phyloP scores from a whole-genome alignment of 2,888 invertebrate genomes.

The Hypercompe scribonia region DNA sequence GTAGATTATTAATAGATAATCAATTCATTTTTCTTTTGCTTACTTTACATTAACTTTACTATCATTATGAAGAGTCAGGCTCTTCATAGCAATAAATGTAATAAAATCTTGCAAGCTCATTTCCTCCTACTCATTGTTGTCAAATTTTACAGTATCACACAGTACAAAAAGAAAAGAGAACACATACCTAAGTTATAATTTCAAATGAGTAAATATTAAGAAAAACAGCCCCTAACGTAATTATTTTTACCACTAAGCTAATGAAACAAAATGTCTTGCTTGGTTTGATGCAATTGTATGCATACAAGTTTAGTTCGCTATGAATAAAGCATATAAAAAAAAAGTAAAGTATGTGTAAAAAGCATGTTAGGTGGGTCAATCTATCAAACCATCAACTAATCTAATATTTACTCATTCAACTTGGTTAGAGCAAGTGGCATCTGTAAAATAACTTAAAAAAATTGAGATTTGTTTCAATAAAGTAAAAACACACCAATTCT shows the following conservation, averaged over 20 bases:
- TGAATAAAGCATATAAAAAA: background rate
- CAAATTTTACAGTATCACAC: background rate
- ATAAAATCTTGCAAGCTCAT: background rate
- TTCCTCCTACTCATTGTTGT: background rate
- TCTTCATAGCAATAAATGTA: background rate
- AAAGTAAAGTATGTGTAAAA: background rate
- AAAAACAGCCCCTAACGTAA: background rate
- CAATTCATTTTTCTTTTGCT: background rate
- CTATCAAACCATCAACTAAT: background rate
- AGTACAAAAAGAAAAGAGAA: background rate
- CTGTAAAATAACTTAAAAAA: slow-evolving; percentile 12
- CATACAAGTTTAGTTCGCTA: background rate
- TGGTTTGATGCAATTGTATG: background rate
- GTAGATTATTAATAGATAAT: background rate
- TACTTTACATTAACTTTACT: background rate
- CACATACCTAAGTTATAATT: background rate
- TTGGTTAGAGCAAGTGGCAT: slow-evolving; percentile 2
- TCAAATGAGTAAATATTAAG: background rate
- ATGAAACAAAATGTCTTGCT: background rate
- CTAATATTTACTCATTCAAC: slow-evolving; percentile 11
- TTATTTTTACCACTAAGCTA: background rate
- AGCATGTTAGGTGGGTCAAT: background rate
- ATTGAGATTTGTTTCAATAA: slow-evolving; percentile 14
- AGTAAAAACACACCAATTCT: slow-evolving; percentile 14
- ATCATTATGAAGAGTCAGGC: no score